Conservation (phyloP, 92 coral and sea anemone genomes). For the Porites rus region DNA sequence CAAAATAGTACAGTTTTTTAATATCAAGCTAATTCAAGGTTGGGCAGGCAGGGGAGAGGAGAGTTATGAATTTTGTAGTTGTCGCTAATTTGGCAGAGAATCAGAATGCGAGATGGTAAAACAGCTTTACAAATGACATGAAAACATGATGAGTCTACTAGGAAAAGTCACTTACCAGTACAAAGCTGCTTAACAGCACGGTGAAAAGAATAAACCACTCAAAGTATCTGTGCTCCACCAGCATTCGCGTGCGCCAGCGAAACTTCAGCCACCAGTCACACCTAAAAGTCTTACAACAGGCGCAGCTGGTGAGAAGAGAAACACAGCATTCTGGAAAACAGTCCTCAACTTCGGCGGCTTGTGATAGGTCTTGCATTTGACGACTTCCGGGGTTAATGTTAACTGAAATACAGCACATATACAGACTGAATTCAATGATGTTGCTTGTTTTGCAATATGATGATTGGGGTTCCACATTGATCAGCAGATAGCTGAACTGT, state of each 20-base stretch:
- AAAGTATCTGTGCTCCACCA: conserved; percentile 90
- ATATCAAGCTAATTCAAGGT: background rate
- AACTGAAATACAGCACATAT: background rate
- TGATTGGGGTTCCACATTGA: no score
- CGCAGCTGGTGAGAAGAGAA: conserved; percentile 59
- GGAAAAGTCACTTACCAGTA: conserved; percentile 70
- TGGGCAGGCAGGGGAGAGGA: no score
- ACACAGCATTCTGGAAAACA: conserved; percentile 74
- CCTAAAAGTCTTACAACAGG: conserved; percentile 33
- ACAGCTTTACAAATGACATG: background rate
- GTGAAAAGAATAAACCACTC: conserved; percentile 95
- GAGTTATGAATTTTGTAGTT: no score
- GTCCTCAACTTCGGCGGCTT: conserved; percentile 50
- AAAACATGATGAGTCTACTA: background rate
- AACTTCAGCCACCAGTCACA: conserved; percentile 74
- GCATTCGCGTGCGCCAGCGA: conserved; percentile 76
- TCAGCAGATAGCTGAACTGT: no score
- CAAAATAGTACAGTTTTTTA: background rate
- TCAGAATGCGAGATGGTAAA: no score
- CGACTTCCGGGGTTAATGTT: conserved; percentile 8
- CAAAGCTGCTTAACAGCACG: conserved; percentile 86
- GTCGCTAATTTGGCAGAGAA: no score
- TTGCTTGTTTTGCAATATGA: no score
- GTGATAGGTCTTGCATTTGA: background rate
- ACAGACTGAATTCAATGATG: background rate